These are phyloP conservation scores for Hydrolagus colliei DNA, from an alignment of 2,797 vertebrate species.

Conservation along the genomic window DNA sequence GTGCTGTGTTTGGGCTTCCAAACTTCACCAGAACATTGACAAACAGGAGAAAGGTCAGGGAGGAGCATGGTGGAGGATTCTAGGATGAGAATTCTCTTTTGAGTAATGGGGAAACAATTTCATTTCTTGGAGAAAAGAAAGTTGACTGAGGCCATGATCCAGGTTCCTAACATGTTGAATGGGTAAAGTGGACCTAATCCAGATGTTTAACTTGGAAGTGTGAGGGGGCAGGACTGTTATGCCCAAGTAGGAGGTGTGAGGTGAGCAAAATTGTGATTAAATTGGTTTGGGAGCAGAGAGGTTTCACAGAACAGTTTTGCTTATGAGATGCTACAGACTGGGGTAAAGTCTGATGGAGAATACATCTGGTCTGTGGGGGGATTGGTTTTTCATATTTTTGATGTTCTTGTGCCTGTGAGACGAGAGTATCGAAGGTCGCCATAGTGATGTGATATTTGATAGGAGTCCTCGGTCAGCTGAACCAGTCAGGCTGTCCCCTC, in stretches of 20 bases:
- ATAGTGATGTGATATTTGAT: background rate
- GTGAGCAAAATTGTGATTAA: too few relatives aligned
- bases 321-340: too few relatives aligned
- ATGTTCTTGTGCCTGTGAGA: background rate
- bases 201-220: background rate
- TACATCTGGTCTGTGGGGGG: background rate
- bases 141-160: background rate
- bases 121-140: background rate
- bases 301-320: too few relatives aligned
- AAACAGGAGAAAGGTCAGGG: too few relatives aligned
- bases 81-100: background rate
- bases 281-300: too few relatives aligned
- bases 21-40: background rate
- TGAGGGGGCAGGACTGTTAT: background rate
- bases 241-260: too few relatives aligned
- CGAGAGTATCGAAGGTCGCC: background rate
- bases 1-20: background rate
- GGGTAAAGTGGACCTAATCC: background rate
- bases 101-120: too few relatives aligned
- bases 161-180: background rate
- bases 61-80: background rate
- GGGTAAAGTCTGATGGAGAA: background rate
- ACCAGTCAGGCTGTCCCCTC: too few relatives aligned
- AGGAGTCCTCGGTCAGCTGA: background rate
- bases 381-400: background rate